Percentiles rank a stretch among this genome's conserved stretches.
Evolutionary conservation across 2,797 vertebrate species (phyloP).

Genomic region (Macropodus opercularis): DNA sequence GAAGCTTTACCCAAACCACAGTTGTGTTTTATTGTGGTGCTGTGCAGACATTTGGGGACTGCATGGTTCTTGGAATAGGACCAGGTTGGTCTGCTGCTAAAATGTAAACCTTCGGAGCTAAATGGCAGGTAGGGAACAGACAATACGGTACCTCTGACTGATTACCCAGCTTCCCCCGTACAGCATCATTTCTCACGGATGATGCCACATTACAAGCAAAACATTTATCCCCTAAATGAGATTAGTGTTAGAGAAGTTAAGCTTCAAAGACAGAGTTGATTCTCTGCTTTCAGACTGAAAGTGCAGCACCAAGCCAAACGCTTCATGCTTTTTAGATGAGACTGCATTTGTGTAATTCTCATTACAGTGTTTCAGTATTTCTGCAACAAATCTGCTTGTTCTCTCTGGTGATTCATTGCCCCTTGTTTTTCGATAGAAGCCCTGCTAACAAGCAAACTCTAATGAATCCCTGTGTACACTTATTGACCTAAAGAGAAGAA

Average conservation of each 20-base stretch:
- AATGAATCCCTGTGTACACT: conserved; percentile 10
- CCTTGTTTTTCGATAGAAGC: conserved; percentile 1
- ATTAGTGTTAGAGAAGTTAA: conserved; percentile 6
- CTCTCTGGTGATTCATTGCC: conserved; percentile 5
- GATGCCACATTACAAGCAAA: conserved; percentile 24
- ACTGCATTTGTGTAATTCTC: too few relatives aligned
- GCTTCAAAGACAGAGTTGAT: conserved; percentile 6
- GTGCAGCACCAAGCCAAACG: conserved; percentile 6
- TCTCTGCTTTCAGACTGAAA: not conserved
- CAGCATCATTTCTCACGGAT: conserved; percentile 33
- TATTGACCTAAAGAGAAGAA: conserved; percentile 7
- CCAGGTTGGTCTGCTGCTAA: conserved; percentile 18
- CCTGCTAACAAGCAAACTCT: conserved; percentile 22
- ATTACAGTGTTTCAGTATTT: not conserved
- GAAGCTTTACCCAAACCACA: too few relatives aligned
- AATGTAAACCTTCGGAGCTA: conserved; percentile 48
- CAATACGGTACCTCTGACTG: too few relatives aligned
- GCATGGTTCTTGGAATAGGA: conserved; percentile 1
- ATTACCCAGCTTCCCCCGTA: conserved; percentile 36
- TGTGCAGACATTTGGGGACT: not conserved
- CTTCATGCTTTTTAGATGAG: conserved; percentile 11
- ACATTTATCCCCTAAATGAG: conserved; percentile 13
- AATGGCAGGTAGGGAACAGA: conserved; percentile 61
- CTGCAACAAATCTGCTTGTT: conserved; percentile 13
- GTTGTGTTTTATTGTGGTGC: not conserved